Conservation (phyloP, 2,113 vertebrate genomes). For the Pachyramphus minor region DNA sequence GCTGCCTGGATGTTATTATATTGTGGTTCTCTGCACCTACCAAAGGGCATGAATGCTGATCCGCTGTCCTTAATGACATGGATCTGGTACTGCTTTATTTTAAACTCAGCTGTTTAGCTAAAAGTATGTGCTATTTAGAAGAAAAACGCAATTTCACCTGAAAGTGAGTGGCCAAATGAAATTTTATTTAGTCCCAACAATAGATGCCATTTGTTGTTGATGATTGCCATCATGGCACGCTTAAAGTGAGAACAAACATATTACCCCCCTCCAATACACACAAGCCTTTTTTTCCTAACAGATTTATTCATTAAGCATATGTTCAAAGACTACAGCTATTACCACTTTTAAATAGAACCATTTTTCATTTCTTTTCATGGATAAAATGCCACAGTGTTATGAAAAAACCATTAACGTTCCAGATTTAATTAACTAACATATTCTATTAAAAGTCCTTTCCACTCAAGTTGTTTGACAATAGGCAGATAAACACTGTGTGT, state of each 20-base stretch:
- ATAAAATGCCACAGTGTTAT: slow-evolving; percentile 34
- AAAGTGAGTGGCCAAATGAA: not conserved
- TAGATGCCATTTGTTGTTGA: not conserved
- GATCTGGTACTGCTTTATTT: slow-evolving; percentile 2
- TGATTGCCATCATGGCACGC: slow-evolving; percentile 4
- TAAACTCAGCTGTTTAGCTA: not conserved
- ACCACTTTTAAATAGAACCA: slow-evolving; percentile 52
- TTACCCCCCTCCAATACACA: slow-evolving; percentile 36
- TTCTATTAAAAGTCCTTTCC: slow-evolving; percentile 5
- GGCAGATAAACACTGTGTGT: not conserved
- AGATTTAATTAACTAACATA: slow-evolving; percentile 60
- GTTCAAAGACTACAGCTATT: slow-evolving; percentile 63
- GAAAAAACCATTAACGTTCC: slow-evolving; percentile 32
- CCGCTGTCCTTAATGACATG: not conserved
- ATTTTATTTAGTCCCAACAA: slow-evolving; percentile 6
- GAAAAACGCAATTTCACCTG: slow-evolving; percentile 10
- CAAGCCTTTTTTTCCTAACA: slow-evolving; percentile 50
- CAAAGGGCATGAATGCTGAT: not conserved
- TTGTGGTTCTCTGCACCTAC: not conserved
- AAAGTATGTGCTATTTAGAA: not conserved
- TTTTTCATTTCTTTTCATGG: slow-evolving; percentile 56
- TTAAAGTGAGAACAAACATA: slow-evolving; percentile 51
- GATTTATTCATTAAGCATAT: slow-evolving; percentile 56
- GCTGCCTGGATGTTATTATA: not conserved
- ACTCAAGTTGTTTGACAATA: not conserved